Evolutionary conservation across 2,113 vertebrate species (phyloP).

Genomic region (Sinocyclocheilus anshuiensis): DNA sequence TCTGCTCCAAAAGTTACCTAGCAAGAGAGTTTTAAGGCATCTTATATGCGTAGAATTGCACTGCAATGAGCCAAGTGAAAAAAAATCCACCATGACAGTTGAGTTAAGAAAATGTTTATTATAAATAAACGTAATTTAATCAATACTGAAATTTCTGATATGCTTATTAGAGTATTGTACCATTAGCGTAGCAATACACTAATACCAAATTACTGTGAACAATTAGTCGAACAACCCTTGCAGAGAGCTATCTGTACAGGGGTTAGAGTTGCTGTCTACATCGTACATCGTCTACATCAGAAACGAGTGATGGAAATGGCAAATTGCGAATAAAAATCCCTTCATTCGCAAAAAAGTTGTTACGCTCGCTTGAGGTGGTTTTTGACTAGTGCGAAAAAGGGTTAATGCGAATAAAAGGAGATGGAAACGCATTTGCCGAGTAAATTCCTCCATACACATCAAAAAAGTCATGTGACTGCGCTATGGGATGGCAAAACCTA

Average conservation of each 20-base stretch:
- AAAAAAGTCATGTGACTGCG: too few species aligned
- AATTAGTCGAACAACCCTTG: not conserved
- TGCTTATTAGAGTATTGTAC: not conserved
- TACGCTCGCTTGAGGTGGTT: too few species aligned
- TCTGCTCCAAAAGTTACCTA: not conserved
- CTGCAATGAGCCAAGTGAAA: not conserved
- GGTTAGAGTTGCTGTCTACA: not conserved
- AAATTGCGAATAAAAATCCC: too few species aligned
- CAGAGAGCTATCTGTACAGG: not conserved
- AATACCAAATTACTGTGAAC: not conserved
- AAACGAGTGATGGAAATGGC: too few species aligned
- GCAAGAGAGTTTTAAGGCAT: not conserved
- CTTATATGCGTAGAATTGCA: not conserved
- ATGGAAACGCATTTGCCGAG: too few species aligned
- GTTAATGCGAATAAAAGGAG: too few species aligned
- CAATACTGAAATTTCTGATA: not conserved
- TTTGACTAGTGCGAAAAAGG: too few species aligned
- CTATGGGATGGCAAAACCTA: too few species aligned
- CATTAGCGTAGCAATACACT: not conserved
- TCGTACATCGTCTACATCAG: too few species aligned
- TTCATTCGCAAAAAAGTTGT: too few species aligned
- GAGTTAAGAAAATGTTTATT: not conserved
- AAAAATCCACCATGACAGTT: not conserved
- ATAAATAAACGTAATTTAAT: not conserved
- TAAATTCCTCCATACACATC: too few species aligned